Evolutionary conservation across 2,888 invertebrate genomes (phyloP).

Genomic region (Aphodius sticticus): DNA sequence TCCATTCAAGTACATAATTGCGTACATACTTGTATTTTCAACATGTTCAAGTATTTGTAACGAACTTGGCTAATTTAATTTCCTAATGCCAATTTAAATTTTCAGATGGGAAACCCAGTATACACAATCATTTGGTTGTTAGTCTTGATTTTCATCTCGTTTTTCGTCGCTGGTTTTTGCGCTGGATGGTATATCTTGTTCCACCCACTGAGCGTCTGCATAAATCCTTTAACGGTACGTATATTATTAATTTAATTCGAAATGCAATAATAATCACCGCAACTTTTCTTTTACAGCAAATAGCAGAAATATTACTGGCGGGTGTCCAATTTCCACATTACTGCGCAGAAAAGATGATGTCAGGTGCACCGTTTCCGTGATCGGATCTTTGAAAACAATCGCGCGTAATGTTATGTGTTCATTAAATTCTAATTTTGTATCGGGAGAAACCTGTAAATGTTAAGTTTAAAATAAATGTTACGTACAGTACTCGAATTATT

Average conservation of each 20-base stretch:
- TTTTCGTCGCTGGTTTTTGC: conserved; percentile 73
- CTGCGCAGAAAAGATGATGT: conserved; percentile 76
- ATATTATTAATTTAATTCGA: not conserved
- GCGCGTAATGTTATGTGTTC: conserved; percentile 4
- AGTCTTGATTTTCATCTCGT: conserved; percentile 72
- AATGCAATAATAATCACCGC: not conserved
- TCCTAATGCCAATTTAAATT: conserved; percentile 12
- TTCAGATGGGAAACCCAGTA: conserved; percentile 71
- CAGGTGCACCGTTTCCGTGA: conserved; percentile 60
- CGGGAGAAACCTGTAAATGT: not conserved
- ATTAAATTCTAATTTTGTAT: conserved; percentile 4
- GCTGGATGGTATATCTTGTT: conserved; percentile 74
- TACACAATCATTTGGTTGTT: conserved; percentile 76
- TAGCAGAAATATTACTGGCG: conserved; percentile 72
- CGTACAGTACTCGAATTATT: not conserved
- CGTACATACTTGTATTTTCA: too few species aligned
- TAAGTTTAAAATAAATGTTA: not conserved
- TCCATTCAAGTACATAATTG: too few species aligned
- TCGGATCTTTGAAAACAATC: not conserved
- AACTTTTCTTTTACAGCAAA: conserved; percentile 64
- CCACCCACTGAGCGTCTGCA: conserved; percentile 73
- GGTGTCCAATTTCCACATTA: conserved; percentile 76
- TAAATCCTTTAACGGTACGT: conserved; percentile 73
- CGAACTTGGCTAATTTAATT: too few species aligned
- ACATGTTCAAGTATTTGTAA: too few species aligned